These are phyloP conservation scores for Chaenogobius annularis DNA, from an alignment of 2,113 vertebrate species.

Conservation along the genomic window DNA sequence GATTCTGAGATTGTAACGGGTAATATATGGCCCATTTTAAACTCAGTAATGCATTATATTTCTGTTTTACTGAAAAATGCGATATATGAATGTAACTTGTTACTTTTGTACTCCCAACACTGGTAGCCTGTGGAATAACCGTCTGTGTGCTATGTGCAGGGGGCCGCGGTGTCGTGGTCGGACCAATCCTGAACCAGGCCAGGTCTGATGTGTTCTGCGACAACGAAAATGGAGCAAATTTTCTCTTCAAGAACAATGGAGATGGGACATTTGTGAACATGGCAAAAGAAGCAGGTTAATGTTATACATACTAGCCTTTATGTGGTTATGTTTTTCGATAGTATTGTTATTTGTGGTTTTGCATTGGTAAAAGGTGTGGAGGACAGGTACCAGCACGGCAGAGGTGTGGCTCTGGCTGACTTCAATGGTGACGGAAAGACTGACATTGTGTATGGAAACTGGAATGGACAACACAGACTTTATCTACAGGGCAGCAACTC, in stretches of 20 bases:
- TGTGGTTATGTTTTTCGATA: background rate
- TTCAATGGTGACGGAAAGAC: constrained; percentile 91
- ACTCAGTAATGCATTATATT: too few species aligned
- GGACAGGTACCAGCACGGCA: constrained; percentile 85
- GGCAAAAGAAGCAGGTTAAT: constrained; percentile 82
- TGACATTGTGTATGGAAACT: constrained; percentile 93
- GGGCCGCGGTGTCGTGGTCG: constrained; percentile 90
- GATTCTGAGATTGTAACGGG: too few species aligned
- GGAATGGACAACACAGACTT: constrained; percentile 92
- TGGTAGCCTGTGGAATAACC: constrained; percentile 17
- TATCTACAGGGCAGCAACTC: constrained; percentile 83
- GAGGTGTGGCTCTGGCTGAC: constrained; percentile 89
- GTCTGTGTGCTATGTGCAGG: constrained; percentile 67
- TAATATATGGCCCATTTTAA: too few species aligned
- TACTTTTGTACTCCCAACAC: too few species aligned
- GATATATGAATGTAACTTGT: too few species aligned
- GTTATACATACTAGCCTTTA: background rate
- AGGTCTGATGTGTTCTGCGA: constrained; percentile 94
- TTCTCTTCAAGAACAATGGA: constrained; percentile 91
- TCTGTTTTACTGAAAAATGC: too few species aligned
- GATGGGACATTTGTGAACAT: constrained; percentile 85
- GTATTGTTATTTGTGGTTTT: background rate
- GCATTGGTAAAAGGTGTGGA: constrained; percentile 78
- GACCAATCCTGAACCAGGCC: constrained; percentile 86
- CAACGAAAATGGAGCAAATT: constrained; percentile 94